These are phyloP conservation scores for Montipora capricornis DNA, from an alignment of 64 coral and sea anemone genomes.

Conservation along the genomic window DNA sequence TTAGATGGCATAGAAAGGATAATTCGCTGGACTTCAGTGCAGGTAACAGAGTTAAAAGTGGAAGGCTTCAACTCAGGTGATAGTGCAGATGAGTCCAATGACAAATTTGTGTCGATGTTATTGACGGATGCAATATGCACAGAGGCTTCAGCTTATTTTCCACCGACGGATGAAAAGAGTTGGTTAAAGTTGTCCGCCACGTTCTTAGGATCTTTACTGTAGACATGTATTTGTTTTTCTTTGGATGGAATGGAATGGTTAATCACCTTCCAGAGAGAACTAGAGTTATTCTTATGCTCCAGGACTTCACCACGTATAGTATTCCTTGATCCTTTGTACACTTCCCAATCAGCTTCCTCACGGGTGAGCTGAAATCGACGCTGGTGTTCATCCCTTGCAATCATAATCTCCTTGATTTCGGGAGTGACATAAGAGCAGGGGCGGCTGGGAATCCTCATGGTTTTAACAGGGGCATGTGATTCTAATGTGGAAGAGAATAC, in stretches of 20 bases:
- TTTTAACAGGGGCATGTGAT: constrained; percentile 29
- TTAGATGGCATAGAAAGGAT: no score
- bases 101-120: no score
- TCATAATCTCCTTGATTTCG: constrained; percentile 18
- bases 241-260: constrained; percentile 4
- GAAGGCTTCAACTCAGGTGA: no score
- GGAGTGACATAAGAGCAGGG: constrained; percentile 17
- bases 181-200: no score
- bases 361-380: constrained; percentile 6
- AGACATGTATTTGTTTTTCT: neutral
- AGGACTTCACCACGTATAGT: neutral
- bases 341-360: constrained; percentile 7
- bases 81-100: no score
- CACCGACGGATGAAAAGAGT: no score
- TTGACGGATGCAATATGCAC: no score
- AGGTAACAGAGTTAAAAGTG: no score
- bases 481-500: neutral
- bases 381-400: neutral
- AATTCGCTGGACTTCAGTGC: no score
- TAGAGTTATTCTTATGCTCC: no score
- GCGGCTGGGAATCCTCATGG: constrained; percentile 2
- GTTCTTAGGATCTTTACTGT: constrained; percentile 6
- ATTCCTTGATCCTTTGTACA: neutral
- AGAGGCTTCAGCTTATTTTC: no score
- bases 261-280: neutral